Evolutionary conservation across 2,113 vertebrate genomes (phyloP).

Genomic region (Charina bottae): DNA sequence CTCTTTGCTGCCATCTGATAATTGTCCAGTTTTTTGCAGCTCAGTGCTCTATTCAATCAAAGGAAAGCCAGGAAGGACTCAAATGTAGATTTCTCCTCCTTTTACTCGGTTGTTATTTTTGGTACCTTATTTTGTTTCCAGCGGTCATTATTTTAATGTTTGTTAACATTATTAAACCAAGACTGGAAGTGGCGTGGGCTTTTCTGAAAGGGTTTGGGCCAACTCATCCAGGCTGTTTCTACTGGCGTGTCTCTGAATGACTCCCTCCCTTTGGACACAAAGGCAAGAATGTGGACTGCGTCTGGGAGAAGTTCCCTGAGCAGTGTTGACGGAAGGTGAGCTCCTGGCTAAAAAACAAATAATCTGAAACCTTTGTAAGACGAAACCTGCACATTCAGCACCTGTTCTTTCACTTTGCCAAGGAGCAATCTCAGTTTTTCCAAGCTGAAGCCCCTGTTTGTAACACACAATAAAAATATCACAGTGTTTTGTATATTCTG

Average conservation of each 20-base stretch:
- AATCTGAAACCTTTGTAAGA: not conserved
- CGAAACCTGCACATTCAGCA: not conserved
- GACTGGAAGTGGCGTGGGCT: not conserved
- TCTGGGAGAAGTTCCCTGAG: not conserved
- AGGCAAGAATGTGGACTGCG: not conserved
- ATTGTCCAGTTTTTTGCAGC: not conserved
- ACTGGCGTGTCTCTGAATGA: not conserved
- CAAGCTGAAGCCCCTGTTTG: not conserved
- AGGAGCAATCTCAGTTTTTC: not conserved
- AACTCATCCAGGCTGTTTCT: not conserved
- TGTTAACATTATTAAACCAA: not conserved
- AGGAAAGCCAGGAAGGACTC: not conserved
- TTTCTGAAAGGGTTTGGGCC: not conserved
- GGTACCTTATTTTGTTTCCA: not conserved
- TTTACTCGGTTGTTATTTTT: not conserved
- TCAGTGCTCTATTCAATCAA: not conserved
- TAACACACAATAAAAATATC: conserved; percentile 10
- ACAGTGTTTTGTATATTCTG: conserved; percentile 46
- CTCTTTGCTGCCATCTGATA: not conserved
- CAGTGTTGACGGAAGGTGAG: not conserved
- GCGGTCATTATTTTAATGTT: not conserved
- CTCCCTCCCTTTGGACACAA: not conserved
- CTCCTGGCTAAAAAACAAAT: not conserved
- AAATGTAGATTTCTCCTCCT: not conserved
- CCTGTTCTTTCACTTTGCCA: not conserved